These are phyloP conservation scores for Heliocidaris erythrogramma DNA, from an alignment of 35 echinoderm and acorn worm genomes.

Conservation along the genomic window DNA sequence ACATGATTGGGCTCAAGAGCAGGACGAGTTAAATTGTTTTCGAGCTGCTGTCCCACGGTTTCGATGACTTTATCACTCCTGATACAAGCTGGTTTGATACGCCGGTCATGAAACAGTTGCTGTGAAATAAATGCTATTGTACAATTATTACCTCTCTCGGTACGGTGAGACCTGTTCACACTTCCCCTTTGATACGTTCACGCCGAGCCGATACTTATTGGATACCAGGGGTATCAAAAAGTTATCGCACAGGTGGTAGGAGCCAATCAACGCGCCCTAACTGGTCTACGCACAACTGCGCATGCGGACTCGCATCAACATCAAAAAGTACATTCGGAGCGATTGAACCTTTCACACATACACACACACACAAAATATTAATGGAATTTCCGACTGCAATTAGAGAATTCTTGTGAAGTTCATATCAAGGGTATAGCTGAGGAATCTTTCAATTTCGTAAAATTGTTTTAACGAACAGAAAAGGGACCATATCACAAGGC, in stretches of 20 bases:
- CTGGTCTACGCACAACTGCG: constrained; percentile 19
- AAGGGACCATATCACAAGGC: neutral
- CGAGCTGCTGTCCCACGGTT: neutral
- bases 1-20: neutral
- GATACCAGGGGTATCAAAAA: neutral
- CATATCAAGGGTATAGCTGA: neutral
- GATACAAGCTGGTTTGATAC: neutral
- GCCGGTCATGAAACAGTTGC: neutral
- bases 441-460: constrained; percentile 20
- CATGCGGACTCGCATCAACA: neutral
- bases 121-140: neutral
- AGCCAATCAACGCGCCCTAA: neutral
- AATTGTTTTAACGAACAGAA: neutral
- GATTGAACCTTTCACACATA: neutral
- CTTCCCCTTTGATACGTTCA: constrained; percentile 14
- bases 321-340: neutral
- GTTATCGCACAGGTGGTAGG: neutral
- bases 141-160: neutral
- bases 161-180: neutral
- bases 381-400: neutral
- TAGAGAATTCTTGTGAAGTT: neutral
- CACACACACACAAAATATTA: constrained; percentile 5
- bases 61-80: neutral
- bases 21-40: neutral
- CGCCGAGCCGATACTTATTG: neutral